Evolutionary conservation across 2,797 vertebrate species (phyloP).

Genomic region (Dicrostonyx torquatus): DNA sequence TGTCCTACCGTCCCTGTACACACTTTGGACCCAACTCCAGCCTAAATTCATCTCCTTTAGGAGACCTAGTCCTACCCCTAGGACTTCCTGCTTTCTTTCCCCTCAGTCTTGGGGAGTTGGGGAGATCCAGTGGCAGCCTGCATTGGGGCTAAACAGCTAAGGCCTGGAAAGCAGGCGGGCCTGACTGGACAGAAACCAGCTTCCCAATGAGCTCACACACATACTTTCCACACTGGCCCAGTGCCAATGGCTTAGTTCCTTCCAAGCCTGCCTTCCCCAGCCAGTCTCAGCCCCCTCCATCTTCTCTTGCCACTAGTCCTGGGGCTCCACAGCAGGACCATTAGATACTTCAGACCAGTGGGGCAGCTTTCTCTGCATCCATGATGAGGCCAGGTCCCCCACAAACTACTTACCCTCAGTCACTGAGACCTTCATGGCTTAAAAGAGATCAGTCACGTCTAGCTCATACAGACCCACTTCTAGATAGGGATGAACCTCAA

Average conservation of each 20-base stretch:
- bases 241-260: conserved; percentile 59
- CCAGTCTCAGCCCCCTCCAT: conserved; percentile 60
- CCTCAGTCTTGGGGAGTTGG: not conserved
- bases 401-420: not conserved
- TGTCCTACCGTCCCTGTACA: not conserved
- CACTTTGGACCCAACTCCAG: not conserved
- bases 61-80: not conserved
- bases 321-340: not conserved
- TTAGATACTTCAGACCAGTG: not conserved
- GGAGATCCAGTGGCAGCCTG: conserved; percentile 49
- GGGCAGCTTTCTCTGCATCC: not conserved
- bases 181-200: conserved; percentile 73
- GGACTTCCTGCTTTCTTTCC: not conserved
- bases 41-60: not conserved
- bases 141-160: conserved; percentile 18
- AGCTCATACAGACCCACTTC: not conserved
- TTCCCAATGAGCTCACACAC: conserved; percentile 81
- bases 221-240: conserved; percentile 81
- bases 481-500: not conserved
- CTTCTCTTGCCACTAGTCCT: conserved; percentile 42
- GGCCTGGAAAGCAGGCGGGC: conserved; percentile 67
- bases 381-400: not conserved
- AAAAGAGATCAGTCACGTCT: not conserved
- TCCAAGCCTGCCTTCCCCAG: conserved; percentile 69
- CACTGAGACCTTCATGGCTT: not conserved